These are phyloP conservation scores for Neria commutata DNA, from an alignment of 2,888 invertebrate genomes.

Conservation along the genomic window DNA sequence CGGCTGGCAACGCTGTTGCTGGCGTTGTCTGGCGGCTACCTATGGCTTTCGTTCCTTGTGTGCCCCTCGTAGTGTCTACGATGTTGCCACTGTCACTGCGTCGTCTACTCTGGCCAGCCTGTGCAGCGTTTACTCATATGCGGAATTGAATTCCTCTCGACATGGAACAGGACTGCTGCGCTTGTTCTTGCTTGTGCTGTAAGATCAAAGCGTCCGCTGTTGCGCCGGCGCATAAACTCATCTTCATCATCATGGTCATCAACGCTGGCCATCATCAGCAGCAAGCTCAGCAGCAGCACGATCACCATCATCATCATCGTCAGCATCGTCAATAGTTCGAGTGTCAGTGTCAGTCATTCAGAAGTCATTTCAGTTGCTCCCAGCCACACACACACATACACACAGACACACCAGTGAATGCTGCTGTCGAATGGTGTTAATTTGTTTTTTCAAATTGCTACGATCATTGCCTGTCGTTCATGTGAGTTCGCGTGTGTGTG, in stretches of 20 bases:
- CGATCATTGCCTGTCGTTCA: background rate
- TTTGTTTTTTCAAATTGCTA: constrained; percentile 8
- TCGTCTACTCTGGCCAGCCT: too few species aligned
- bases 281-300: background rate
- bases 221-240: constrained; percentile 27
- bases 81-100: too few species aligned
- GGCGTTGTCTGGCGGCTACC: too few species aligned
- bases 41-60: too few species aligned
- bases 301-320: constrained; percentile 8
- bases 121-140: too few species aligned
- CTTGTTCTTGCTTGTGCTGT: too few species aligned
- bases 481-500: background rate
- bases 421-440: constrained; percentile 7
- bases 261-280: constrained; percentile 1
- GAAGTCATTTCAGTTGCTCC: constrained; percentile 7
- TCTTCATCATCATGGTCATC: constrained; percentile 1
- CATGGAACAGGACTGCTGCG: too few species aligned
- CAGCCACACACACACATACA: background rate
- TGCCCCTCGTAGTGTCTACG: too few species aligned
- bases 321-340: constrained; percentile 13
- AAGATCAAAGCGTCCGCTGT: constrained; percentile 19
- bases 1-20: background rate
- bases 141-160: too few species aligned
- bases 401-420: background rate
- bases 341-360: constrained; percentile 23